Conservation (phyloP, 2,888 invertebrate genomes). For the Anodontia alba region DNA sequence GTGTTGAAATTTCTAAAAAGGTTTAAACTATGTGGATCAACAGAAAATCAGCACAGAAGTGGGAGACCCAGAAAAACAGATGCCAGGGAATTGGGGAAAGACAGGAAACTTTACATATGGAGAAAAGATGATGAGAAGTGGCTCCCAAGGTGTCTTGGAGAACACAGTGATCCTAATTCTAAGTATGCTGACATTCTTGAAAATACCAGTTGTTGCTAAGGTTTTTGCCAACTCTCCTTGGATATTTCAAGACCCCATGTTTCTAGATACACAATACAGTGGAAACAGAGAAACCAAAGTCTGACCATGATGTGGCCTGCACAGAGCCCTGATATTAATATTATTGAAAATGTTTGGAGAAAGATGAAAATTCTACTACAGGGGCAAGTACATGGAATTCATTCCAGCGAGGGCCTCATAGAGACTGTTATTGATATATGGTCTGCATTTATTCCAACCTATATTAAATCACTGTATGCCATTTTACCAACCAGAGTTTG, state of each 20-base stretch:
- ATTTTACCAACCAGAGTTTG: neutral
- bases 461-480: neutral
- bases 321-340: neutral
- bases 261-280: neutral
- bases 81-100: neutral
- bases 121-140: neutral
- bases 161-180: neutral
- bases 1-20: neutral
- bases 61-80: neutral
- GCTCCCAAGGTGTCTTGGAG: too few species aligned
- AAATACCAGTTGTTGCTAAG: neutral
- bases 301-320: neutral
- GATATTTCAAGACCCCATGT: neutral
- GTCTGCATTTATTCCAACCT: neutral
- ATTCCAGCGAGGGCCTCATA: neutral
- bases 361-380: neutral
- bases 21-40: neutral
- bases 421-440: neutral
- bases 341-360: neutral
- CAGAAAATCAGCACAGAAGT: neutral
- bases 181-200: neutral
- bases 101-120: neutral
- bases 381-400: neutral
- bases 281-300: neutral
- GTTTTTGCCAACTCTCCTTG: neutral